Evolutionary conservation across 1,140 invertebrate genomes (phyloP).

Genomic region (Ditylenchus dipsaci): DNA sequence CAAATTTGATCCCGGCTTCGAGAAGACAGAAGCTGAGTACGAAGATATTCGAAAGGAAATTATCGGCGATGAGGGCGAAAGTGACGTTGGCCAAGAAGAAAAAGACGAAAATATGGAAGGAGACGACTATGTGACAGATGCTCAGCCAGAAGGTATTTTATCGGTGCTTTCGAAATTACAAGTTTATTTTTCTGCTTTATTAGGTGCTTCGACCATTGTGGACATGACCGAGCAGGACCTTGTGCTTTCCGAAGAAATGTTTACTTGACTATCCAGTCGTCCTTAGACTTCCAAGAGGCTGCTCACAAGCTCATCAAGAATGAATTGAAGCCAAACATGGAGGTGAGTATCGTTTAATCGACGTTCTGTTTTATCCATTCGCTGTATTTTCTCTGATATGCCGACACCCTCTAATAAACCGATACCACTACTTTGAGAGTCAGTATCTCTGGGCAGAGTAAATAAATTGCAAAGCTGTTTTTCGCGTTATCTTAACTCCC

Average conservation of each 20-base stretch:
- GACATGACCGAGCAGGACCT: conserved; percentile 97
- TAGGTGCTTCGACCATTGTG: conserved; percentile 67
- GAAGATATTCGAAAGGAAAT: conserved; percentile 80
- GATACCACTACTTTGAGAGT: no score
- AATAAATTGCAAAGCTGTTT: no score
- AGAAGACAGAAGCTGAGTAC: conserved; percentile 90
- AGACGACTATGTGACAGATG: neutral
- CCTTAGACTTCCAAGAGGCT: conserved; percentile 95
- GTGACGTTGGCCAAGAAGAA: conserved; percentile 16
- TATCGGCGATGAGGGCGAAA: conserved; percentile 50
- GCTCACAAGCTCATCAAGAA: conserved; percentile 96
- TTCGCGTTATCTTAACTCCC: no score
- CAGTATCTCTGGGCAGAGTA: no score
- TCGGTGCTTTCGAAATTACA: neutral
- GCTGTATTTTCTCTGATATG: no score
- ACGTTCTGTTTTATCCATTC: no score
- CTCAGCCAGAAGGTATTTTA: neutral
- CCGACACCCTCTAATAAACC: no score
- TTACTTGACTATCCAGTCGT: conserved; percentile 95
- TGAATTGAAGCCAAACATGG: conserved; percentile 75
- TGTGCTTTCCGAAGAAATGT: conserved; percentile 82
- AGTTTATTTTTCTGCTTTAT: neutral
- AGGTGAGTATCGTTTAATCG: conserved; percentile 57
- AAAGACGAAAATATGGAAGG: neutral
- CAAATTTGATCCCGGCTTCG: conserved; percentile 85